phyloP scores from a whole-genome alignment of 2,113 vertebrate species.

The Dissostichus mawsoni region DNA sequence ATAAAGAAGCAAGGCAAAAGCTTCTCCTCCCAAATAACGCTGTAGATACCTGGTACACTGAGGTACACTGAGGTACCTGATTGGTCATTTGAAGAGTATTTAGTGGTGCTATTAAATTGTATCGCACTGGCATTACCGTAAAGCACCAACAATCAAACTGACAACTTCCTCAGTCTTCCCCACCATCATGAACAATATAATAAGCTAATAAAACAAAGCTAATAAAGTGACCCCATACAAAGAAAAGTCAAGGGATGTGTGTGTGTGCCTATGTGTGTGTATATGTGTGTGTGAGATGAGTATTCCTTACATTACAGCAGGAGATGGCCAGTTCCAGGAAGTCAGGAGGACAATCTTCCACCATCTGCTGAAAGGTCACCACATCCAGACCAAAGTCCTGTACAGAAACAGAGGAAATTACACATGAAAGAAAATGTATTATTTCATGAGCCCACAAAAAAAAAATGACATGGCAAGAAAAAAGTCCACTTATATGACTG shows the following conservation, averaged over 20 bases:
- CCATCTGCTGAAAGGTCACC: constrained; percentile 89
- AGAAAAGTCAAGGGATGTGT: background rate
- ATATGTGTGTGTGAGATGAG: background rate
- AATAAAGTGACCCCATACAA: background rate
- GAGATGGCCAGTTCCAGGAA: constrained; percentile 92
- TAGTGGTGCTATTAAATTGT: background rate
- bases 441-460: no score
- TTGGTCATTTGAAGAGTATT: no score
- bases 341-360: constrained; percentile 87
- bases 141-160: background rate
- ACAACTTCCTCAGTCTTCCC: background rate
- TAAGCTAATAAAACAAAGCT: background rate
- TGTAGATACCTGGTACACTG: background rate
- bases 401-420: background rate
- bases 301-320: constrained; percentile 90
- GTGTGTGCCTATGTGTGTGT: background rate
- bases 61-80: no score
- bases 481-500: no score
- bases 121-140: background rate
- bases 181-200: background rate
- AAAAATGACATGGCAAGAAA: no score
- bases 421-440: no score
- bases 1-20: no score
- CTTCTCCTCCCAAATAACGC: background rate
- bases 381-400: constrained; percentile 81